Percentiles rank a stretch among this genome's conserved stretches.
phyloP scores from a whole-genome alignment of 2,888 invertebrate genomes.

The Blastobasis adustella region DNA sequence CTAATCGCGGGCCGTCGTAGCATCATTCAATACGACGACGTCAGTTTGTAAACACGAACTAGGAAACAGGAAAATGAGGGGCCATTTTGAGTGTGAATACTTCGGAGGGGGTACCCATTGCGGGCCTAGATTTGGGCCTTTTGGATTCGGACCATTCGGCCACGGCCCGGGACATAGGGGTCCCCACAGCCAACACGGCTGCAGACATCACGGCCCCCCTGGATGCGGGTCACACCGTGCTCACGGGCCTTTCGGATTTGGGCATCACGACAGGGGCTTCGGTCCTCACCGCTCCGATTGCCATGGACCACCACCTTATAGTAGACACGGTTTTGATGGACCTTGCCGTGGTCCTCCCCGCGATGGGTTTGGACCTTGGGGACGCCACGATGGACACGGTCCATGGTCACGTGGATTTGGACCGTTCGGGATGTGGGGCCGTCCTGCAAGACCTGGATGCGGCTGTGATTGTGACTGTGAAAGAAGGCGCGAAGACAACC shows the following conservation, averaged over 20 bases:
- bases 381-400: not conserved
- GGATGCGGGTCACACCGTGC: not conserved
- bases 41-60: too few species aligned
- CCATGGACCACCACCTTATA: too few species aligned
- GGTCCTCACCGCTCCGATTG: not conserved
- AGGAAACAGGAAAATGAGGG: conserved; percentile 1
- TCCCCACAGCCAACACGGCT: not conserved
- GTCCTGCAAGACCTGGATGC: not conserved
- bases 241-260: not conserved
- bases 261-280: not conserved
- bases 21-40: too few species aligned
- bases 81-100: conserved; percentile 1
- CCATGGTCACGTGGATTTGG: not conserved
- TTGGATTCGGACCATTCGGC: too few species aligned
- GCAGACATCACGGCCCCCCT: not conserved
- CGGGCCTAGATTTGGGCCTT: not conserved
- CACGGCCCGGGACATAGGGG: not conserved
- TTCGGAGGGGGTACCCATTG: not conserved
- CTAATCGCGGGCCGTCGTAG: not conserved
- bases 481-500: not conserved
- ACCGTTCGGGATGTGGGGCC: conserved; percentile 2
- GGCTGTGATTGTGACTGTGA: not conserved
- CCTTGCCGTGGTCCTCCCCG: not conserved
- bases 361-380: not conserved
- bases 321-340: not conserved